These are phyloP conservation scores for Unio delphinus DNA, from an alignment of 2,888 invertebrate genomes.

Conservation along the genomic window DNA sequence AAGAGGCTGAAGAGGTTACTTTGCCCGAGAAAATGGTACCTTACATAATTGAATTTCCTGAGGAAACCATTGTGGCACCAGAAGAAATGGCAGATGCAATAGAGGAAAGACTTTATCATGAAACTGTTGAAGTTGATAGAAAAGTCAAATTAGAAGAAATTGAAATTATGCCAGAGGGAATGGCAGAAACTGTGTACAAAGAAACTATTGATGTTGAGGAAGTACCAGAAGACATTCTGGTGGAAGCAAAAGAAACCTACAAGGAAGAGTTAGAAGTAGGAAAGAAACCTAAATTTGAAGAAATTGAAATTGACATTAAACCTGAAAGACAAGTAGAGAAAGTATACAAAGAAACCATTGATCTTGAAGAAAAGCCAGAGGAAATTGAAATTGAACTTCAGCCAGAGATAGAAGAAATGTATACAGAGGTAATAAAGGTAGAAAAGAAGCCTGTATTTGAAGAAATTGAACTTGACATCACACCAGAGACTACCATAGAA, in stretches of 20 bases:
- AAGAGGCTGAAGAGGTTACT: conserved; percentile 9
- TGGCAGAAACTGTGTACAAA: too few species aligned
- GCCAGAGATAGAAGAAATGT: too few species aligned
- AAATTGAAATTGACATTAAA: too few species aligned
- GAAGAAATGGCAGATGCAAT: conserved; percentile 1
- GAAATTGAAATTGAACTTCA: too few species aligned
- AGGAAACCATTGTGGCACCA: conserved; percentile 5
- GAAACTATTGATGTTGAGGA: too few species aligned
- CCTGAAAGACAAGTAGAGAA: too few species aligned
- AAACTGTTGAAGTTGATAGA: conserved; percentile 6
- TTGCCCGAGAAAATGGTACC: conserved; percentile 2
- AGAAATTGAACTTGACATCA: conserved; percentile 10
- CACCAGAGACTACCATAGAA: conserved; percentile 8
- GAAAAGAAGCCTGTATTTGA: conserved; percentile 10
- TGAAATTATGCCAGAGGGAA: too few species aligned
- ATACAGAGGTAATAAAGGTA: neutral
- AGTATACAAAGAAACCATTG: too few species aligned
- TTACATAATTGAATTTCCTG: conserved; percentile 8
- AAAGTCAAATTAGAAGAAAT: too few species aligned
- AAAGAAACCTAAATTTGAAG: too few species aligned
- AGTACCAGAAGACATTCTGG: too few species aligned
- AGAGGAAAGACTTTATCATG: neutral
- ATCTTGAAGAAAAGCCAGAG: too few species aligned
- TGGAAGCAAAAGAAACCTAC: neutral
- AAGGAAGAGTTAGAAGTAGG: conserved; percentile 2